These are phyloP conservation scores for Orius laevigatus DNA, from an alignment of 1,140 invertebrate genomes.

Conservation along the genomic window DNA sequence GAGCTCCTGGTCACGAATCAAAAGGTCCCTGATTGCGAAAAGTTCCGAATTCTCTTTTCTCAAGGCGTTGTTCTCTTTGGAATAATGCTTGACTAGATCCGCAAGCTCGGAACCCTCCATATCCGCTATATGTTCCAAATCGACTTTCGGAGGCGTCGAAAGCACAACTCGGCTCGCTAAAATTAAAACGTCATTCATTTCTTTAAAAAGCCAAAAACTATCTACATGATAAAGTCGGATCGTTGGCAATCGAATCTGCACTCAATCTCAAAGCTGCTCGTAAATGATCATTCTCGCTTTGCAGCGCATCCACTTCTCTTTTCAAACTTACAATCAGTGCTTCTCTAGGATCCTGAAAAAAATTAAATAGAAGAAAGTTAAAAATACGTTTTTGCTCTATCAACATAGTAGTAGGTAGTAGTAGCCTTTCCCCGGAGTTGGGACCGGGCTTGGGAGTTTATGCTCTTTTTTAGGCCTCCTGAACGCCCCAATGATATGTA, in stretches of 20 bases:
- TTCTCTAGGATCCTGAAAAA: slow-evolving; percentile 67
- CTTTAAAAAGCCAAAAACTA: neutral
- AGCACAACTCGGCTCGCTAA: slow-evolving; percentile 8
- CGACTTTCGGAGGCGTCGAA: slow-evolving; percentile 32
- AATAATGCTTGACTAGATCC: slow-evolving; percentile 58
- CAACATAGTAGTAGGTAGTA: too few species aligned
- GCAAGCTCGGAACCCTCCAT: slow-evolving; percentile 51
- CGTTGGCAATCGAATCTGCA: slow-evolving; percentile 17
- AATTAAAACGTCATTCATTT: slow-evolving; percentile 1
- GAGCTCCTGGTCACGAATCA: slow-evolving; percentile 74
- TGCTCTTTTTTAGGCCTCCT: too few species aligned
- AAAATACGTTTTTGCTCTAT: neutral
- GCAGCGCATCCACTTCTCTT: slow-evolving; percentile 68
- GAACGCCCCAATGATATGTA: too few species aligned
- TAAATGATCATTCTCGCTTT: slow-evolving; percentile 83
- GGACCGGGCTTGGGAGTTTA: too few species aligned
- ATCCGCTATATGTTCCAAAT: slow-evolving; percentile 51
- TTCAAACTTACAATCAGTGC: slow-evolving; percentile 79
- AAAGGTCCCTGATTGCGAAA: slow-evolving; percentile 56
- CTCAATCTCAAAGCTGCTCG: slow-evolving; percentile 47
- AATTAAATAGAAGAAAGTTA: neutral
- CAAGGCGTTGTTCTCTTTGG: slow-evolving; percentile 72
- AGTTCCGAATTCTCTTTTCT: slow-evolving; percentile 74
- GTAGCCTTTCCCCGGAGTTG: too few species aligned
- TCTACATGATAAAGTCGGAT: neutral